Conservation (phyloP, 53 echinoderm and acorn worm genomes). For the Holothuria scabra region DNA sequence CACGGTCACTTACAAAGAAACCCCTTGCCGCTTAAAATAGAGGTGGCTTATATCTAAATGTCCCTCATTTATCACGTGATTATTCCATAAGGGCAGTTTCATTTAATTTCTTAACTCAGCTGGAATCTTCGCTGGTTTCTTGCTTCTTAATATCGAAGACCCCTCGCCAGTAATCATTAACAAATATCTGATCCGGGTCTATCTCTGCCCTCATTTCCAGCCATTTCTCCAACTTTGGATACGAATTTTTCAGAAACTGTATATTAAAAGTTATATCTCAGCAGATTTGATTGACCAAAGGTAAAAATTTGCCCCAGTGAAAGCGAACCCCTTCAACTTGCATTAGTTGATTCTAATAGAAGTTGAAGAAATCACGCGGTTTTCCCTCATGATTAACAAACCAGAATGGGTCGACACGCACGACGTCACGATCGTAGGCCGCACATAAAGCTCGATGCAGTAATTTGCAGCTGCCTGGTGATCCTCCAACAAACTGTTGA, state of each 20-base stretch:
- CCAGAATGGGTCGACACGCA: constrained; percentile 44
- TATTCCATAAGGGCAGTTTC: no score
- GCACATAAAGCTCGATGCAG: constrained; percentile 18
- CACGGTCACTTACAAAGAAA: no score
- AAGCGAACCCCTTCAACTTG: constrained; percentile 12
- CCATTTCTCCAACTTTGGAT: constrained; percentile 26
- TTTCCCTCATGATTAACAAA: background rate
- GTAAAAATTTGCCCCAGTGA: constrained; percentile 37
- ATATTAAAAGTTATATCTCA: background rate
- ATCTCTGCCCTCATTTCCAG: constrained; percentile 7
- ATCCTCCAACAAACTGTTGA: constrained; percentile 13
- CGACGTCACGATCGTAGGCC: constrained; percentile 24
- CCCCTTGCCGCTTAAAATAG: no score
- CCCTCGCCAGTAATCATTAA: constrained; percentile 38
- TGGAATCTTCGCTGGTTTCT: no score
- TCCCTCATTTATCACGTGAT: no score
- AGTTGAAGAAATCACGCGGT: background rate
- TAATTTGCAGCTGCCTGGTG: constrained; percentile 36
- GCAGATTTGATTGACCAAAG: background rate
- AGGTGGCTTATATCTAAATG: no score
- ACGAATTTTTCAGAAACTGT: constrained; percentile 14
- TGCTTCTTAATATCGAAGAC: constrained; percentile 17
- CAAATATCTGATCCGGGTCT: constrained; percentile 25
- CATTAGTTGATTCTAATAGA: constrained; percentile 14
- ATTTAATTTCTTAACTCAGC: no score